Evolutionary conservation across 2,888 invertebrate genomes (phyloP), one percentile per base, ranked within the genome.

Genomic region (Bedellia somnulentella): DNA sequence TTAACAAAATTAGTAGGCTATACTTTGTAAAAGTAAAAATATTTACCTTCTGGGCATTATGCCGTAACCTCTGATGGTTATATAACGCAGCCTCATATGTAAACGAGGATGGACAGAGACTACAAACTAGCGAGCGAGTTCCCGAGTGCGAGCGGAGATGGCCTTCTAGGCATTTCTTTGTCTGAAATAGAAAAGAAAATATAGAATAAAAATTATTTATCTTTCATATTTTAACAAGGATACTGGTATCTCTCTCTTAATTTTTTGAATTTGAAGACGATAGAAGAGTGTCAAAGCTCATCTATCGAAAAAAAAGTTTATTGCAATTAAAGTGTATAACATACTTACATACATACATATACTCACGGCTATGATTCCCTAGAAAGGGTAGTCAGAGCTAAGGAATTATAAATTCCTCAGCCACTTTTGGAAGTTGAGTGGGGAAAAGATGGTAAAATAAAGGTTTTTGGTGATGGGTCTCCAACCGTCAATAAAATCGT

Each of bases 81-180:
- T 34, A 34, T 2, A 34, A 27, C 12, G 34, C 34, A 2, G 34
- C 34, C 15, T 34, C 34, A 21, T 34, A 34, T 3, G 27, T 27
- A 22, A 29, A 29, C 14, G 29, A 27, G 14, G 35, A 27, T n/a
- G 32, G 32, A 29, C 35, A 35, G 12, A 29, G 32, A 8, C 18
- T 10, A 24, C 35, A 35, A n/a, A 27, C 27, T 30, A 33, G 27
- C 17, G 35, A 33, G n/a, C 35, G 24, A 13, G 30, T 30, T 15
- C 35, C 35, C 1, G 29, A 25, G 28, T 35, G 35, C 8, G 33
- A 23, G 6, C 35, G 27, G 28, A 35, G 23, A 31, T 35, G 35
- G 3, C 30, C 33, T 21, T 27, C 30, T 12, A 35, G 30, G 1
- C 25, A 25, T 5, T 22, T 28, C 31, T 35, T 35, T 1, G 30